Evolutionary conservation across 1,140 invertebrate genomes (phyloP).

Genomic region (Pseudomyrmex flavicornis): DNA sequence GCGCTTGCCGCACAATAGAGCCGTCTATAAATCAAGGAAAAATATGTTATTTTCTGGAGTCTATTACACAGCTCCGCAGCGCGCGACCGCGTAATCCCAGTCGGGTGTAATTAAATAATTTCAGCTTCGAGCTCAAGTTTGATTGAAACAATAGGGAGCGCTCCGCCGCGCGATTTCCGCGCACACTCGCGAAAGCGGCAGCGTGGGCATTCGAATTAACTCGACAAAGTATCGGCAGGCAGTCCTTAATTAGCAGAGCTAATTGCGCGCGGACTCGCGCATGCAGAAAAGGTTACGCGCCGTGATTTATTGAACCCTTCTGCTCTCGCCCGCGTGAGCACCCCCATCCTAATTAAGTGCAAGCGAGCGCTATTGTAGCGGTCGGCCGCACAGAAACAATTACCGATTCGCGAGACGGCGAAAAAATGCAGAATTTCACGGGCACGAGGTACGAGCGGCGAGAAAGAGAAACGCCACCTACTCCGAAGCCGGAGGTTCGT

Average conservation of each 20-base stretch:
- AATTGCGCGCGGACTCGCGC: slow-evolving; percentile 76
- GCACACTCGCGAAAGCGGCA: slow-evolving; percentile 38
- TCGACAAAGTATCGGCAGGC: slow-evolving; percentile 79
- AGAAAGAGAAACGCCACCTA: slow-evolving; percentile 46
- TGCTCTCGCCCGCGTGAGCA: slow-evolving; percentile 25
- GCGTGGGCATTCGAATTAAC: slow-evolving; percentile 75
- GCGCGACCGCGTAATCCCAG: slow-evolving; percentile 11
- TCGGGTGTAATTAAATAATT: slow-evolving; percentile 67
- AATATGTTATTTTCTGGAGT: slow-evolving; percentile 29
- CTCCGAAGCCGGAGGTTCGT: slow-evolving; percentile 58
- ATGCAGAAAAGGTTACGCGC: slow-evolving; percentile 77
- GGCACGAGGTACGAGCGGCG: slow-evolving; percentile 22
- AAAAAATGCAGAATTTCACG: slow-evolving; percentile 66
- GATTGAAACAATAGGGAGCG: slow-evolving; percentile 59
- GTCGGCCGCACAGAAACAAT: slow-evolving; percentile 69
- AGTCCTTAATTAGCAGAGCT: slow-evolving; percentile 81
- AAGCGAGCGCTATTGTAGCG: slow-evolving; percentile 73
- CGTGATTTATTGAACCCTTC: slow-evolving; percentile 78
- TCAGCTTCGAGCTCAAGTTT: slow-evolving; percentile 31
- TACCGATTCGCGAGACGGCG: slow-evolving; percentile 64
- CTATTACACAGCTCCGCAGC: slow-evolving; percentile 4
- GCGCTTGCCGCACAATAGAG: neutral
- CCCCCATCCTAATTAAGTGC: slow-evolving; percentile 79
- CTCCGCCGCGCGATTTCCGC: slow-evolving; percentile 42
- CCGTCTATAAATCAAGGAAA: slow-evolving; percentile 15